Conservation (phyloP, 2,113 vertebrate genomes). For the Megalops atlanticus region DNA sequence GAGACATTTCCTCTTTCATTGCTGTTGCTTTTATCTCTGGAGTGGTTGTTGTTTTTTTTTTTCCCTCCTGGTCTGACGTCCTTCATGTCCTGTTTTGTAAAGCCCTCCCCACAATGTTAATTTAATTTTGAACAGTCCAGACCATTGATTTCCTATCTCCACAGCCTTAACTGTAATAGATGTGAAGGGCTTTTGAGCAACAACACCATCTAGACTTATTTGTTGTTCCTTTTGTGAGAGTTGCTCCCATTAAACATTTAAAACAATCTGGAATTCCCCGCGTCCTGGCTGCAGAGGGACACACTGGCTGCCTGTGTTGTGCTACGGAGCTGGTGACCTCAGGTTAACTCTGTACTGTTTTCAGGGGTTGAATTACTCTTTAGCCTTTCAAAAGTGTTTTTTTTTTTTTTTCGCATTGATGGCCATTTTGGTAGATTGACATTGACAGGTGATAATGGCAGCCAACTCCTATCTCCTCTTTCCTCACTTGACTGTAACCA, state of each 20-base stretch:
- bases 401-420: background rate
- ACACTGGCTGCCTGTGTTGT: background rate
- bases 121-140: constrained; percentile 21
- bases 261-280: constrained; percentile 10
- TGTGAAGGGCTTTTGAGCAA: constrained; percentile 18
- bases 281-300: background rate
- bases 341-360: background rate
- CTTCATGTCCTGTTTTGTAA: background rate
- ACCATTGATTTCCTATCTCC: constrained; percentile 14
- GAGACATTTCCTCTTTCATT: background rate
- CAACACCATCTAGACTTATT: constrained; percentile 23
- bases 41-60: background rate
- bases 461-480: background rate
- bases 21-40: background rate
- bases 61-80: background rate
- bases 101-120: constrained; percentile 21
- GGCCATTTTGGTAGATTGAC: background rate
- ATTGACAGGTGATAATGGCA: background rate
- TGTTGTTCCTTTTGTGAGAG: constrained; percentile 18
- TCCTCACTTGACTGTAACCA: no score
- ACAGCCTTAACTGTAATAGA: constrained; percentile 26
- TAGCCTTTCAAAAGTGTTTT: background rate
- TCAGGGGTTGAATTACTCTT: background rate
- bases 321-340: background rate
- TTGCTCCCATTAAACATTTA: constrained; percentile 28